Evolutionary conservation across 92 coral and sea anemone species (phyloP).

Genomic region (Bergia sp.): DNA sequence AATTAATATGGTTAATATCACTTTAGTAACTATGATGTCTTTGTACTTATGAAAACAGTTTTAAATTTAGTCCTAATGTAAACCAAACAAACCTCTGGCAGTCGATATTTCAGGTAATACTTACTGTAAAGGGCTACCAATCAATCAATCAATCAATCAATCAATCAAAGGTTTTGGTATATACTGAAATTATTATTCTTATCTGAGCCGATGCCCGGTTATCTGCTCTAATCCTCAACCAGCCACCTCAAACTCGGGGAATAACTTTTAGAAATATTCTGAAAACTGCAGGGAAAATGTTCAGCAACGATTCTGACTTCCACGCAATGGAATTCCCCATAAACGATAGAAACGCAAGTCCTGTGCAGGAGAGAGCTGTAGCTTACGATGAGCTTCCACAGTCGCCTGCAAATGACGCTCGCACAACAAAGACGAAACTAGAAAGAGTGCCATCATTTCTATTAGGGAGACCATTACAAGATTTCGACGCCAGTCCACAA

Average conservation of each 20-base stretch:
- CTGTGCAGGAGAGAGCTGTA: neutral
- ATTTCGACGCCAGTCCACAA: conserved; percentile 71
- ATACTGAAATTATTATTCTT: too few species aligned
- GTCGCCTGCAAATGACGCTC: neutral
- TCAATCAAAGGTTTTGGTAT: too few species aligned
- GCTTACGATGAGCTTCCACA: neutral
- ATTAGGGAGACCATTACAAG: conserved; percentile 72
- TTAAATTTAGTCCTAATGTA: too few species aligned
- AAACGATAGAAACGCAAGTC: conserved; percentile 1
- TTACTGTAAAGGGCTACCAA: too few species aligned
- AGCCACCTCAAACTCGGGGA: neutral
- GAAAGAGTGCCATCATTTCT: conserved; percentile 67
- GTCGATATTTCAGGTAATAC: too few species aligned
- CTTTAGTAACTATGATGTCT: too few species aligned
- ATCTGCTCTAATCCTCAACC: neutral
- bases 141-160: too few species aligned
- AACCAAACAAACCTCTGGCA: too few species aligned
- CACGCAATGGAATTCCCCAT: conserved; percentile 11
- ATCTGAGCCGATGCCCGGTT: too few species aligned
- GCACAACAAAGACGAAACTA: neutral
- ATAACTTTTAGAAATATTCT: neutral
- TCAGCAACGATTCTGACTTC: neutral
- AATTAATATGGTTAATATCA: too few species aligned
- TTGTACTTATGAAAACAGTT: too few species aligned
- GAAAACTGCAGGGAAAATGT: conserved; percentile 24